Percentiles rank a stretch among this genome's conserved stretches.
phyloP scores from a whole-genome alignment of 2,888 invertebrate species.

The Tinea semifulvella region DNA sequence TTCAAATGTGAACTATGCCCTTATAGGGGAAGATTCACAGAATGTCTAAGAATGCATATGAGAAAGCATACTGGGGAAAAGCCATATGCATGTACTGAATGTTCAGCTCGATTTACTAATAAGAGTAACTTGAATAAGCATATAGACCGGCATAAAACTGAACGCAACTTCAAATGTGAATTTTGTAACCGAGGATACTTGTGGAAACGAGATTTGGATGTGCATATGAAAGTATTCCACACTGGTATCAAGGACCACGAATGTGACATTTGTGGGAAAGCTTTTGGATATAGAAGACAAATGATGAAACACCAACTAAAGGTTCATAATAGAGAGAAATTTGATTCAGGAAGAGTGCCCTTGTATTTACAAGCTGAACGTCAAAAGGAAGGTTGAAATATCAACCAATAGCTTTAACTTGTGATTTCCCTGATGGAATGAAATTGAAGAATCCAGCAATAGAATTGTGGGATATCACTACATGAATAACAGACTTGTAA shows the following conservation, averaged over 20 bases:
- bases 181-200: conserved; percentile 44
- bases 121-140: conserved; percentile 56
- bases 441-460: too few relatives aligned
- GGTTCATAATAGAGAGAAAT: conserved; percentile 50
- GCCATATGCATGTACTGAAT: conserved; percentile 46
- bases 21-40: conserved; percentile 45
- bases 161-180: conserved; percentile 44
- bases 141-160: conserved; percentile 35
- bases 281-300: conserved; percentile 51
- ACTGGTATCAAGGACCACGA: conserved; percentile 47
- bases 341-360: conserved; percentile 43
- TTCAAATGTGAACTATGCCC: conserved; percentile 48
- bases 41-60: conserved; percentile 55
- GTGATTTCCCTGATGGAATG: too few relatives aligned
- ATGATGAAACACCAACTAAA: conserved; percentile 55
- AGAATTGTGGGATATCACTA: too few relatives aligned
- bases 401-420: too few relatives aligned
- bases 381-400: neutral
- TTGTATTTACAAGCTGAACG: conserved; percentile 37
- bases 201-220: conserved; percentile 37
- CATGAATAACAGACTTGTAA: too few relatives aligned
- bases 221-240: conserved; percentile 51
- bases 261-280: conserved; percentile 47
- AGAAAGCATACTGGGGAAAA: conserved; percentile 51
- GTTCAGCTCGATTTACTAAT: conserved; percentile 43